Percentiles rank a stretch among this genome's conserved stretches.
Conservation (phyloP, 2,113 vertebrate genomes). For the Rattus rattus region DNA sequence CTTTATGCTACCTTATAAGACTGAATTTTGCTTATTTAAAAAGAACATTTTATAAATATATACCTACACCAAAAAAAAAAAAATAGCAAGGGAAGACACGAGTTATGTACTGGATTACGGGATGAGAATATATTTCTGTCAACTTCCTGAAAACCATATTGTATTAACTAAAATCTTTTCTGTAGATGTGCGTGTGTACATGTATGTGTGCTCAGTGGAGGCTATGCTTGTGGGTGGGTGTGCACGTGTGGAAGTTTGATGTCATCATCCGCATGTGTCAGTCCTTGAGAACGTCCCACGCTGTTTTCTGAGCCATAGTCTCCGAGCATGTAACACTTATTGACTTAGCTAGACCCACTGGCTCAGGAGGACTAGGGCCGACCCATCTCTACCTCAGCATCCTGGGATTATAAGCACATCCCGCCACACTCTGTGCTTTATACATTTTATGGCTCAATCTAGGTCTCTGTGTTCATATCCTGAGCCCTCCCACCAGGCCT, state of each 20-base stretch:
- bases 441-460: no score
- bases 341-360: background rate
- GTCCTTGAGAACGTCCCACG: no score
- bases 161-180: background rate
- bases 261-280: no score
- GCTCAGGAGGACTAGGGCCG: background rate
- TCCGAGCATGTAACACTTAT: no score
- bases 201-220: background rate
- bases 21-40: background rate
- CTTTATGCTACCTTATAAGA: background rate
- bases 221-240: background rate
- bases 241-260: background rate
- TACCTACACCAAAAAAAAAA: background rate
- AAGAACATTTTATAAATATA: background rate
- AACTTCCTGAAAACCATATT: background rate
- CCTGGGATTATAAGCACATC: background rate
- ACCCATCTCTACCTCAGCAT: background rate
- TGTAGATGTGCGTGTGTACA: background rate
- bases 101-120: conserved; percentile 9
- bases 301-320: background rate
- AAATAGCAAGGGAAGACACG: background rate
- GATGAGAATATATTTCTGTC: background rate
- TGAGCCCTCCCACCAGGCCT: background rate
- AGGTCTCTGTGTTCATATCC: no score
- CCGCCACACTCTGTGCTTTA: no score